Evolutionary conservation across 2,113 vertebrate species (phyloP), one percentile per base, ranked within the genome.

Genomic region (Coracopsis vasa): DNA sequence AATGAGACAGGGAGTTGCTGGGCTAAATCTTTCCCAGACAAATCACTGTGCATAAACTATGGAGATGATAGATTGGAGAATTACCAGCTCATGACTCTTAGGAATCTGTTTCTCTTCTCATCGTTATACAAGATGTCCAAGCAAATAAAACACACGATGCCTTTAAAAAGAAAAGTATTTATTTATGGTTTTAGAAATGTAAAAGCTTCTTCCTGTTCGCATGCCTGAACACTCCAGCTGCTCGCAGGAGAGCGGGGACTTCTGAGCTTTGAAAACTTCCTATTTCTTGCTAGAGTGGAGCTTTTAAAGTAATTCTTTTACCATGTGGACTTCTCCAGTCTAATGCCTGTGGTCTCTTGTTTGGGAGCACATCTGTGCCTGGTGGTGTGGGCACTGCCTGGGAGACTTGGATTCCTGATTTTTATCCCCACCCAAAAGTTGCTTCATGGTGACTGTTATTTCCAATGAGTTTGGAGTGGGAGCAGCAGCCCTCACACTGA

Each of bases 31-130:
- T 73, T 80, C 69, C 44, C 80, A 94, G 86, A 80, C 91, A 84
- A 74, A 96, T 96, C 86, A 16, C 93, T 88, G 16, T 94, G 88
- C 83, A 87, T 86, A 88, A 96, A 79, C 77, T 53, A 11, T 8
- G 2, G 83, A 61, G 83, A 60, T 92, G 94, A 79, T 80, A 56
- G 87, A 90, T 67, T 44, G 56, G 77, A 94, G 94, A 87, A 54
- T 71, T 93, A 93, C 86, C 65, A 79, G 92, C 94, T 80, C 31
- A 18, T 81, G 88, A 65, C 66, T 93, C 80, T 45, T 35, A 56
- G 86, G 94, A 92, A 89, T 94, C 88, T 86, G 88, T 79, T 95
- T 91, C 86, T 95, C 56, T 51, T 92, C 72, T 88, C 65, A 7
- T 67, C 0, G 0, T 94, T 95, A 84, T 20, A 75, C 73, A 91